A percentile compares a stretch with the other conserved stretches of the same genome.
phyloP scores from a whole-genome alignment of 2,888 invertebrate genomes.

The Drosophila lutescens region DNA sequence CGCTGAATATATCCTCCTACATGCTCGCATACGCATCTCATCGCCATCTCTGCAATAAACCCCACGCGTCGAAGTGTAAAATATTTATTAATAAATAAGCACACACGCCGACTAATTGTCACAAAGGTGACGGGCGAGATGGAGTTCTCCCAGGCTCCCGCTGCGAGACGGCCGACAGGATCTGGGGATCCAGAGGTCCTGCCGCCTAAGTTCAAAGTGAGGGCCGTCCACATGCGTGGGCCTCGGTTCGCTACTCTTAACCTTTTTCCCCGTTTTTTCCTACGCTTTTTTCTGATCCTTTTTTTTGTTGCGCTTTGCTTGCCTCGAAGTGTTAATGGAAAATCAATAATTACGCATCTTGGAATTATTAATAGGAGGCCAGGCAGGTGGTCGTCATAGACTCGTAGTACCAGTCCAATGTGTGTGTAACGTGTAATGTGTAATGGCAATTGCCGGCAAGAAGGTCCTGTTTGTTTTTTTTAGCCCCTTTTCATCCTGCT shows the following conservation, averaged over 20 bases:
- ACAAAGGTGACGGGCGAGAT: slow-evolving; percentile 66
- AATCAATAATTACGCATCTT: slow-evolving; percentile 83
- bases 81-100: slow-evolving; percentile 81
- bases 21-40: slow-evolving; percentile 14
- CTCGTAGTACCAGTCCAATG: slow-evolving; percentile 10
- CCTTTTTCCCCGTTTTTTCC: slow-evolving; percentile 30
- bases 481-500: background rate
- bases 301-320: slow-evolving; percentile 35
- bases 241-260: slow-evolving; percentile 31
- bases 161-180: slow-evolving; percentile 58
- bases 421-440: slow-evolving; percentile 17
- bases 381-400: background rate
- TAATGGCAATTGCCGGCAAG: slow-evolving; percentile 27
- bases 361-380: slow-evolving; percentile 72
- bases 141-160: slow-evolving; percentile 54
- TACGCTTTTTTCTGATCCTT: slow-evolving; percentile 17
- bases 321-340: slow-evolving; percentile 75
- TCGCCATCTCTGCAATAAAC: slow-evolving; percentile 61
- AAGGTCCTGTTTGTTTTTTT: background rate
- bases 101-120: slow-evolving; percentile 70
- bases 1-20: slow-evolving; percentile 12
- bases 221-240: slow-evolving; percentile 46
- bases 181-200: slow-evolving; percentile 45
- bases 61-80: slow-evolving; percentile 80
- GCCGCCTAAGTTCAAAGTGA: slow-evolving; percentile 74